Base-by-base conservation (phyloP, 2,797 vertebrate genomes). In the Alectoris magna region DNA sequence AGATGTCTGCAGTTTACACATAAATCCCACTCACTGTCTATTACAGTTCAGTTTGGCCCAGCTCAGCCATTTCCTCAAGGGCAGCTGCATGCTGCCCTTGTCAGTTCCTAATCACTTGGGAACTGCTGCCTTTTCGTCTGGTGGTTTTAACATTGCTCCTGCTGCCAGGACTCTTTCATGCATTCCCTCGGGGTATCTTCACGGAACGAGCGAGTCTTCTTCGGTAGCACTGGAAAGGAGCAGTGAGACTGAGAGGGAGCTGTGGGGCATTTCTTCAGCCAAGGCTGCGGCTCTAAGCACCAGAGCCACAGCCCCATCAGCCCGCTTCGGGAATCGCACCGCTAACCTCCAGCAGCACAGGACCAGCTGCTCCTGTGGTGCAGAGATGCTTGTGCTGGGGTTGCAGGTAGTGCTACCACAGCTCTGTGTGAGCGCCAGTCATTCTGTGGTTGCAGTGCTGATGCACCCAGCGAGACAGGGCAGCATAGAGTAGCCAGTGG, bases 1-100 rank as follows among this genome's bases (percentile, higher is more conserved):
- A 90, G 77, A 86, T 94, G 84, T 86, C 83, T 67, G 34, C 55
- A 84, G 63, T 86, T 94, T 90, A 94, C 73, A 91, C 74, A 67
- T 39, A n/a, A 88, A 87, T 90, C 93, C 83, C 77, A 91, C 83
- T 69, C 73, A 21, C 36, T 83, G 48, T 91, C 79, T 90, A 46
- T 73, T 76, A 5, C 22, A n/a, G 84, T 90, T 22, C 70, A 90
- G 74, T 51, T 78, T 91, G 85, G 84, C 66, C 75, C 66, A 94
- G 23, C 73, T 36, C 74, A 89, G 82, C 76, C 24, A 1, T 60
- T 87, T 92, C 39, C 63, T 49, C 41, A 38, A 62, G 16, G 49
- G 72, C 1, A 8, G 11, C 48, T 56, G 31, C 0, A 0, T 82
- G 39, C 48, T 84, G 10, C 67, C 81, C 46, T 81, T 69, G 27